Evolutionary conservation across 2,797 vertebrate species (phyloP), one percentile per base, ranked within the genome.

Genomic region (Anguilla pacifica): DNA sequence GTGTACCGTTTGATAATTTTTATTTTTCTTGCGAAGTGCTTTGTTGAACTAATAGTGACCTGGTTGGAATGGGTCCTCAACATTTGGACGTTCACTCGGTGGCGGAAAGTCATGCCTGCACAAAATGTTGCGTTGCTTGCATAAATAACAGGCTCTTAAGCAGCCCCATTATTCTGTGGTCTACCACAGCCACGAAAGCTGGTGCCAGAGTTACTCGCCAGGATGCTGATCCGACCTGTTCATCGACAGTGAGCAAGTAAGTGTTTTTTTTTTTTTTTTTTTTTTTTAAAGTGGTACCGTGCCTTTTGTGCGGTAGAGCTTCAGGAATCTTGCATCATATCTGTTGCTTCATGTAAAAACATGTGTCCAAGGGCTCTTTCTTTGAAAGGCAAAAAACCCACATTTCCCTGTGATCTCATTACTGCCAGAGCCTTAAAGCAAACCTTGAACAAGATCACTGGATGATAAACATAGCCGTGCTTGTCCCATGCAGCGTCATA

Each of bases 271-370:
- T 46, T 87, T 88, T 72, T 46, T 87, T 31, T 31, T 31, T 89
- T 88, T 72, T 51, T 88, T 72, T 46, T 87, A 88, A 90, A 79
- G 85, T 43, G 39, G 39, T 88, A 90, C 87, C 70, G 6, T 88
- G 90, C 85, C 88, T 88, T 83, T 91, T 86, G 87, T 85, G 86
- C 86, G 86, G 55, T 64, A 53, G 88, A 13, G 91, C 59, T 90
- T 84, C 90, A 91, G 89, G 89, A 92, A 92, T 91, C 90, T 88
- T 91, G 91, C 89, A 90, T 91, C 88, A 93, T 91, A 90, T 93
- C 85, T 92, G 91, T 90, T 88, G 89, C 88, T 92, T 91, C 85
- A 83, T 91, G 93, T 93, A 90, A 92, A 91, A 92, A 93, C 92
- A 94, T 90, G 91, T 89, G 88, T 64, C 83, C 79, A 91, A 89